Percentiles rank a stretch among this genome's conserved stretches.
These are phyloP conservation scores for Chiridota heheva DNA, from an alignment of 35 echinoderm and acorn worm genomes.

Conservation along the genomic window DNA sequence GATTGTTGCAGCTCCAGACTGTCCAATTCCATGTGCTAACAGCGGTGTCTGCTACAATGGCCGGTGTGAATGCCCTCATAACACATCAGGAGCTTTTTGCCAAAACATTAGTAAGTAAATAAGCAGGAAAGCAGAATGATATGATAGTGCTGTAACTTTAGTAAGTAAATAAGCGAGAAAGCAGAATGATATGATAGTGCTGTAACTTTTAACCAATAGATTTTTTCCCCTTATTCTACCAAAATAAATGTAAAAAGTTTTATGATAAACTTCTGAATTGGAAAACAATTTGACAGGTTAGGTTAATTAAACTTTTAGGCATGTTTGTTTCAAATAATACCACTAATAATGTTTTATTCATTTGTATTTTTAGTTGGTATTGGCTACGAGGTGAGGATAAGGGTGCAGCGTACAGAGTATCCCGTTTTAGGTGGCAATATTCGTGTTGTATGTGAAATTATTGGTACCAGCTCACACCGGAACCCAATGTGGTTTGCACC, in stretches of 20 bases:
- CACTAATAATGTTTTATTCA: neutral
- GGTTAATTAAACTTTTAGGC: too few relatives aligned
- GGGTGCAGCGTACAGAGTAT: conserved; percentile 46
- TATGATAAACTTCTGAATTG: too few relatives aligned
- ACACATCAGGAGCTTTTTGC: conserved; percentile 63
- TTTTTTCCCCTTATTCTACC: too few relatives aligned
- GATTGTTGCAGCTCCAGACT: neutral
- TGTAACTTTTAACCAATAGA: too few relatives aligned
- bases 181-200: too few relatives aligned
- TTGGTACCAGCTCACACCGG: conserved; percentile 27
- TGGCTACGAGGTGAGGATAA: conserved; percentile 48
- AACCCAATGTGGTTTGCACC: conserved; percentile 46
- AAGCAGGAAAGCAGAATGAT: too few relatives aligned
- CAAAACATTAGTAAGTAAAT: conserved; percentile 71
- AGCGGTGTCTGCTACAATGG: conserved; percentile 58
- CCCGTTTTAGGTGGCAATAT: conserved; percentile 34
- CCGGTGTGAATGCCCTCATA: conserved; percentile 48
- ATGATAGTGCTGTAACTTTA: too few relatives aligned
- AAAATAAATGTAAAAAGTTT: too few relatives aligned
- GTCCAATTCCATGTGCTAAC: conserved; percentile 72
- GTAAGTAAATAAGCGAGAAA: too few relatives aligned
- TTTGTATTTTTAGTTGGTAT: conserved; percentile 14
- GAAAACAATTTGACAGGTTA: too few relatives aligned
- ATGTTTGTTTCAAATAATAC: too few relatives aligned
- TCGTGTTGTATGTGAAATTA: conserved; percentile 60